phyloP scores from a whole-genome alignment of 2,888 invertebrate species.

The Tipula helvola region DNA sequence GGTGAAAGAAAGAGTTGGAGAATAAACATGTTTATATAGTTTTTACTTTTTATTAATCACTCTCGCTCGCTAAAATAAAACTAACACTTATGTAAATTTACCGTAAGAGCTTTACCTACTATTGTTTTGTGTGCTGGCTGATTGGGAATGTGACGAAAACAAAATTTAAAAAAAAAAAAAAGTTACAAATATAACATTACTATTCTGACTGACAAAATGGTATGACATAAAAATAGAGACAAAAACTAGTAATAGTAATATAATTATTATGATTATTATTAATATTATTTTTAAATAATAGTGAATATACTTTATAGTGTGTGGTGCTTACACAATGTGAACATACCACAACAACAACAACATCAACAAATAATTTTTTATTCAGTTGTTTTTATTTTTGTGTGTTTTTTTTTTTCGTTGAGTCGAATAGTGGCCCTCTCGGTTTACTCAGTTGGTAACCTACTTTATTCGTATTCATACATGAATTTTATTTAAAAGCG shows the following conservation, averaged over 20 bases:
- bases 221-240: neutral
- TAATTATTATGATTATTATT: neutral
- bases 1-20: too few relatives aligned
- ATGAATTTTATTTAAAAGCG: constrained; percentile 1
- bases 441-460: constrained; percentile 10
- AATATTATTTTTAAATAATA: neutral
- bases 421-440: constrained; percentile 10
- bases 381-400: neutral
- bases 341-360: neutral
- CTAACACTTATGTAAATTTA: neutral
- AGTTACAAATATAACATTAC: constrained; percentile 4
- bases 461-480: constrained; percentile 9
- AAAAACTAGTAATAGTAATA: neutral
- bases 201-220: constrained; percentile 7
- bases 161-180: neutral
- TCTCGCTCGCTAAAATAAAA: neutral
- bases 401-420: neutral
- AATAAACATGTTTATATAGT: neutral
- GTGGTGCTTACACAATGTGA: neutral
- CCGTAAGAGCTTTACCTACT: neutral
- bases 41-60: constrained; percentile 5
- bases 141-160: constrained; percentile 4
- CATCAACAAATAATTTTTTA: neutral
- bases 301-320: neutral
- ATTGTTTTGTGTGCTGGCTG: neutral